Conservation (phyloP, 2,797 vertebrate genomes). For the Sebastes kiyomatsui region DNA sequence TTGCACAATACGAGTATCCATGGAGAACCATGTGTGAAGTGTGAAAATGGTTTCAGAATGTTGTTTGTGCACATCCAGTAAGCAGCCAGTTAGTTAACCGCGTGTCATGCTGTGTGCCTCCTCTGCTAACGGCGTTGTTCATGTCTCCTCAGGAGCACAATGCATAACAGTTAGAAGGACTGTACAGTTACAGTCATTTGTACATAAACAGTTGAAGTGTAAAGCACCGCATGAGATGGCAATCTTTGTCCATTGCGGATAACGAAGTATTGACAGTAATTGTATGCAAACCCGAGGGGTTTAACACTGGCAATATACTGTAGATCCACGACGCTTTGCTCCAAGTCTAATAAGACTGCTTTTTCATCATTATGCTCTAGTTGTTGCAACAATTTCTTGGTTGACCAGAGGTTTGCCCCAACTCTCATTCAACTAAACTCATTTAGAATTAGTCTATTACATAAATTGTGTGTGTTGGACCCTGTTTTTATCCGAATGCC, state of each 20-base stretch:
- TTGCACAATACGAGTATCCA: background rate
- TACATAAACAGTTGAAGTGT: background rate
- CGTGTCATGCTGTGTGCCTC: slow-evolving; percentile 14
- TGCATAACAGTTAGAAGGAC: background rate
- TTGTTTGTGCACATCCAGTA: slow-evolving; percentile 18
- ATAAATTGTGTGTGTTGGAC: background rate
- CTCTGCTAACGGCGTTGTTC: background rate
- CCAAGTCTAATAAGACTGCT: background rate
- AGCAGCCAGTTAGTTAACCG: slow-evolving; percentile 1
- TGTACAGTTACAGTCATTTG: background rate
- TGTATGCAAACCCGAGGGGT: background rate
- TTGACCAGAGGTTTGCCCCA: background rate
- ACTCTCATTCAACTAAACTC: background rate
- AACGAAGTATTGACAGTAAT: background rate
- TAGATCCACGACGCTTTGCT: background rate
- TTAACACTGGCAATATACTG: background rate
- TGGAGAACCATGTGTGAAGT: slow-evolving; percentile 18
- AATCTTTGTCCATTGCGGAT: background rate
- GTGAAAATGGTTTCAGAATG: slow-evolving; percentile 27
- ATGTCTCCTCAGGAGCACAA: background rate
- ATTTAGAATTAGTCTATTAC: background rate
- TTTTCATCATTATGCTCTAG: slow-evolving; percentile 2
- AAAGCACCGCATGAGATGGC: background rate
- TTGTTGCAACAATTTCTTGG: background rate
- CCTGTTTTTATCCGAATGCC: background rate